Evolutionary conservation across 2,113 vertebrate species (phyloP), one percentile per base, ranked within the genome.

Genomic region (Aphyosemion australe): DNA sequence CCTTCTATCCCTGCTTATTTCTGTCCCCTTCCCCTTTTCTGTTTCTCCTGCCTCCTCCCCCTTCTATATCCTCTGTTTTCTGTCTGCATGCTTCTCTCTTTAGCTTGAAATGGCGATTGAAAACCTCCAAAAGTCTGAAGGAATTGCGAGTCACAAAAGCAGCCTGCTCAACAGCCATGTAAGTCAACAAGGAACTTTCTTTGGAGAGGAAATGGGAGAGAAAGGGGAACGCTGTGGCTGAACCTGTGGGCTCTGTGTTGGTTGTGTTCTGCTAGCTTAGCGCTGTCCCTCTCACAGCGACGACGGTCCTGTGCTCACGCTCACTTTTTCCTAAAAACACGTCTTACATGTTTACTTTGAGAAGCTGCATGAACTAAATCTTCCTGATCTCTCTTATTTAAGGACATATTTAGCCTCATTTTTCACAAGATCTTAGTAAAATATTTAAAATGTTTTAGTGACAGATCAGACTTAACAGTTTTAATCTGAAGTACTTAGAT

Each of bases 41-140:
- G 2, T 61, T 26, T 76, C 26, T 84, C 56, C 51, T 79, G 91
- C 75, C 68, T 77, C 66, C 72, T 82, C 26, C 65, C 69, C 76
- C 78, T 78, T 74, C 88, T 91, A 74, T 93, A 89, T 93, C 91
- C 90, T 91, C 89, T 90, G 87, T 84, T 46, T 49, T 37, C 58
- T 87, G 67, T 90, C 79, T 80, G 88, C 92, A 92, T 94, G 90
- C 86, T 86, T 80, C 84, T 86, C 88, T 91, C 93, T 94, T 88
- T 96, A 98, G 97, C 96, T 99, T 97, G 95, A 98, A 97, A 96
- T 98, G 96, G 97, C 95, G 95, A 98, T 98, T 94, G 96, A 98
- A 95, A 98, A 98, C 91, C 97, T 99, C 89, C 97, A 98, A 95
- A 98, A 98, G 96, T 96, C 93, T 91, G 96, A 98, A 94, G 97